Conservation (phyloP, 2,888 invertebrate species). For the Danaus chrysippus region DNA sequence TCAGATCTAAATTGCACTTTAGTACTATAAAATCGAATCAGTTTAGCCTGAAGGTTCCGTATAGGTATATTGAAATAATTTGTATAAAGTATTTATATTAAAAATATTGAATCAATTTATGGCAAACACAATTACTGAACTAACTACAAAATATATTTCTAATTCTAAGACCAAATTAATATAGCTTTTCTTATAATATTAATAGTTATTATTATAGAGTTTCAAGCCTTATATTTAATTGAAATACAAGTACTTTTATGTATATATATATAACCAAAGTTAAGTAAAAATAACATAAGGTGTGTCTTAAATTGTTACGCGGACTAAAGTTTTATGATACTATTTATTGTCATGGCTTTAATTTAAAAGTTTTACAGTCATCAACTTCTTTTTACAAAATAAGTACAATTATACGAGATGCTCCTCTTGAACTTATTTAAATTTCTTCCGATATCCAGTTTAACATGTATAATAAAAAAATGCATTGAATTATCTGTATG, state of each 20-base stretch:
- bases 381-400: background rate
- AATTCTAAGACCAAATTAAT: too few species aligned
- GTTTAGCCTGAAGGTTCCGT: slow-evolving; percentile 18
- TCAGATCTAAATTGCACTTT: slow-evolving; percentile 42
- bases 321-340: slow-evolving; percentile 2
- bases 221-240: too few species aligned
- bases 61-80: slow-evolving; percentile 17
- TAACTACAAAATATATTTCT: background rate
- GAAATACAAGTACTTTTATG: too few species aligned
- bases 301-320: background rate
- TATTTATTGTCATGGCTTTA: slow-evolving; percentile 3
- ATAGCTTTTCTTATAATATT: too few species aligned
- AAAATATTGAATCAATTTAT: too few species aligned
- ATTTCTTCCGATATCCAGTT: too few species aligned
- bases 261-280: background rate
- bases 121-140: background rate
- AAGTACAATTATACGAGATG: background rate
- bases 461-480: too few species aligned
- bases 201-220: too few species aligned
- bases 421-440: background rate
- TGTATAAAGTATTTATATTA: too few species aligned
- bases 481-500: too few species aligned
- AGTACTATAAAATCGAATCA: slow-evolving; percentile 33
- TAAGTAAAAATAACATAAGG: background rate
- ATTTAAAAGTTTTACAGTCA: background rate